Conservation (phyloP, 2,888 invertebrate genomes). For the Hirtodrosophila confusa region DNA sequence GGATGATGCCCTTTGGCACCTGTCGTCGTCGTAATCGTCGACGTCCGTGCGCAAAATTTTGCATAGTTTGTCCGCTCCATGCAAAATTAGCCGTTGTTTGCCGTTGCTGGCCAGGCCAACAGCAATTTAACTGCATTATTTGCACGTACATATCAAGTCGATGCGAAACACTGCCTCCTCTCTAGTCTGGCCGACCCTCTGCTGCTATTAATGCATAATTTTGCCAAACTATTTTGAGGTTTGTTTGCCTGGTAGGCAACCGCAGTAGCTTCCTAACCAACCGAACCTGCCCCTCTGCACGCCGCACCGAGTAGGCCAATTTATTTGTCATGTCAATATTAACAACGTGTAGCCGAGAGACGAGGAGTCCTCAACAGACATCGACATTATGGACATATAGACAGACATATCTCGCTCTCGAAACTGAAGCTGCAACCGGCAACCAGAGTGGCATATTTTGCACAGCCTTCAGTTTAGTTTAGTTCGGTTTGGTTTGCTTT, state of each 20-base stretch:
- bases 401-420: conserved; percentile 30
- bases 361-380: conserved; percentile 35
- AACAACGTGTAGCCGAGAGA: conserved; percentile 56
- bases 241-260: conserved; percentile 72
- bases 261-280: conserved; percentile 50
- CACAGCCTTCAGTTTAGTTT: conserved; percentile 16
- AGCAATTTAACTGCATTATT: conserved; percentile 77
- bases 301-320: conserved; percentile 64
- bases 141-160: conserved; percentile 53
- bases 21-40: conserved; percentile 72
- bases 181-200: not conserved
- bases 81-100: conserved; percentile 58
- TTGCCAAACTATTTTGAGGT: conserved; percentile 80
- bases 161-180: not conserved
- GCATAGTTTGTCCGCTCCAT: conserved; percentile 60
- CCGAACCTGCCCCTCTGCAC: not conserved
- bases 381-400: conserved; percentile 28
- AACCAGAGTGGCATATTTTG: conserved; percentile 50
- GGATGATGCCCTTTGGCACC: conserved; percentile 75
- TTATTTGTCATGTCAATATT: conserved; percentile 80
- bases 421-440: conserved; percentile 21
- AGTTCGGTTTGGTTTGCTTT: not conserved
- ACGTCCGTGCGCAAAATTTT: conserved; percentile 53
- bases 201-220: conserved; percentile 79
- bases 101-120: conserved; percentile 30